These are phyloP conservation scores for Tenthredo distinguenda DNA, from an alignment of 2,888 invertebrate genomes.

Conservation along the genomic window DNA sequence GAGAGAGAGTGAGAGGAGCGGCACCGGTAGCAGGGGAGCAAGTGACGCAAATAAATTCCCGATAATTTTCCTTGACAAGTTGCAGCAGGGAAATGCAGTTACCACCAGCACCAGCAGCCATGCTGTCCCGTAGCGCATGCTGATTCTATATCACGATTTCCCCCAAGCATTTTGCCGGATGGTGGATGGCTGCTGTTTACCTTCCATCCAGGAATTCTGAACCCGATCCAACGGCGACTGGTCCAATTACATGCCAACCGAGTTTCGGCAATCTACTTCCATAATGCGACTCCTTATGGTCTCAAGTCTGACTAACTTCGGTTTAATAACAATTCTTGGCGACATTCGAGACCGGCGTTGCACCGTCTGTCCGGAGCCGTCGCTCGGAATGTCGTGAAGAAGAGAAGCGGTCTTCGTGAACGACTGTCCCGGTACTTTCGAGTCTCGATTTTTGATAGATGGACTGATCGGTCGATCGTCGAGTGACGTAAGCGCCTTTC, in stretches of 20 bases:
- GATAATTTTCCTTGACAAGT: slow-evolving; percentile 51
- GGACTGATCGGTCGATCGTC: not conserved
- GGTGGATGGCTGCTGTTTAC: slow-evolving; percentile 4
- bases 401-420: not conserved
- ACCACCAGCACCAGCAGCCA: slow-evolving; percentile 5
- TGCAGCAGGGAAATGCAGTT: slow-evolving; percentile 25
- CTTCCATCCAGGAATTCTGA: not conserved
- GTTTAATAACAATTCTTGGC: not conserved
- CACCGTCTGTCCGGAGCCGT: not conserved
- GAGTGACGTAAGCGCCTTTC: not conserved
- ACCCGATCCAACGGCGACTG: not conserved
- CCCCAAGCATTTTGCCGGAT: slow-evolving; percentile 20
- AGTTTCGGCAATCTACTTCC: not conserved
- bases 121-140: slow-evolving; percentile 1
- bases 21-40: slow-evolving; percentile 22
- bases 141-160: slow-evolving; percentile 40
- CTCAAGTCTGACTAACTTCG: not conserved
- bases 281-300: not conserved
- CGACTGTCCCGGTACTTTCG: not conserved
- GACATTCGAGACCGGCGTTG: not conserved
- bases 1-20: not conserved
- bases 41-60: slow-evolving; percentile 47
- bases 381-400: not conserved
- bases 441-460: not conserved
- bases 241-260: slow-evolving; percentile 9